Evolutionary conservation across 2,888 invertebrate genomes (phyloP).

Genomic region (Brenthis ino): DNA sequence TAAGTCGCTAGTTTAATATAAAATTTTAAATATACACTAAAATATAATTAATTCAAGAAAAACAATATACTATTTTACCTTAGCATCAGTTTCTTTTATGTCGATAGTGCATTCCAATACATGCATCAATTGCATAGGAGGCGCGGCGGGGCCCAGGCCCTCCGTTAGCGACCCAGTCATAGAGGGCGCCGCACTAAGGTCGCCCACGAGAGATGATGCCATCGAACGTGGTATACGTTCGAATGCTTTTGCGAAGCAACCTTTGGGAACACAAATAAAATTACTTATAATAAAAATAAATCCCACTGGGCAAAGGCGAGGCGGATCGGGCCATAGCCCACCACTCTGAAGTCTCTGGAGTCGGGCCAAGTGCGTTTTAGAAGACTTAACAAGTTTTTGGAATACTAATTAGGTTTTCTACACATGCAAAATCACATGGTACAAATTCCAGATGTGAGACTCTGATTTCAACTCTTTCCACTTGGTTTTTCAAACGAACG

Average conservation of each 20-base stretch:
- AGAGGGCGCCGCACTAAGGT: conserved; percentile 85
- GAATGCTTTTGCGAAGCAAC: conserved; percentile 97
- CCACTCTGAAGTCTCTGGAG: too few relatives aligned
- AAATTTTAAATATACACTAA: not conserved
- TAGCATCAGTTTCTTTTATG: conserved; percentile 95
- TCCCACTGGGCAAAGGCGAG: too few relatives aligned
- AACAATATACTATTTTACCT: conserved; percentile 60
- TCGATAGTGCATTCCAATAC: conserved; percentile 96
- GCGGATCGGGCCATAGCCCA: too few relatives aligned
- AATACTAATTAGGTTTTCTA: too few relatives aligned
- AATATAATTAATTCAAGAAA: not conserved
- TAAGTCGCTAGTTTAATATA: too few relatives aligned
- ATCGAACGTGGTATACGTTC: conserved; percentile 92
- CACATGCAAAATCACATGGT: too few relatives aligned
- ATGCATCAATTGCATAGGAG: conserved; percentile 86
- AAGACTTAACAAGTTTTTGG: too few relatives aligned
- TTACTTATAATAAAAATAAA: conserved; percentile 1
- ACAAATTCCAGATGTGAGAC: too few relatives aligned
- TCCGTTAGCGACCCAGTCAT: conserved; percentile 84
- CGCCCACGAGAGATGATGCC: conserved; percentile 88
- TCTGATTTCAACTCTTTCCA: too few relatives aligned
- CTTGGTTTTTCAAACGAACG: too few relatives aligned
- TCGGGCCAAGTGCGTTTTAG: too few relatives aligned
- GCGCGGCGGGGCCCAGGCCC: conserved; percentile 81
- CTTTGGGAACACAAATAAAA: conserved; percentile 58